These are phyloP conservation scores for Pseudoatta argentina DNA, from an alignment of 1,140 invertebrate species.

Conservation along the genomic window DNA sequence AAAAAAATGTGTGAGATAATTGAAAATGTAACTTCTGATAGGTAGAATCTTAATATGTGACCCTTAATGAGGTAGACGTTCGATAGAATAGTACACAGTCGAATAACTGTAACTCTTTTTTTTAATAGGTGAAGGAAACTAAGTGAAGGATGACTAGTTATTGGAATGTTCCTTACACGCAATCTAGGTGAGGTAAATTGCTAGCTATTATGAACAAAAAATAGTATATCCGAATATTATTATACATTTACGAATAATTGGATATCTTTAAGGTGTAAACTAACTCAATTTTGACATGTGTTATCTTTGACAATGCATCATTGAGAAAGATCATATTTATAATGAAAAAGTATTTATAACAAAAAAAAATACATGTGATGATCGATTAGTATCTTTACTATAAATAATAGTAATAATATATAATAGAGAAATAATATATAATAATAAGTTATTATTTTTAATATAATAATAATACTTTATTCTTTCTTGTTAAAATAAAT, in stretches of 20 bases:
- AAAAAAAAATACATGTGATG: not conserved
- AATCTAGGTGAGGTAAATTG: slow-evolving; percentile 53
- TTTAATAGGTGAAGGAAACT: slow-evolving; percentile 1
- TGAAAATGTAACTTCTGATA: not conserved
- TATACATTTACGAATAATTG: slow-evolving; percentile 26
- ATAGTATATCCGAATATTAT: not conserved
- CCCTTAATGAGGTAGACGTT: not conserved
- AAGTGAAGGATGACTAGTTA: slow-evolving; percentile 52
- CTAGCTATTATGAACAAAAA: slow-evolving; percentile 38
- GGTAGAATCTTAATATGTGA: not conserved
- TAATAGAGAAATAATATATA: not conserved
- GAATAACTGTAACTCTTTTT: slow-evolving; percentile 15
- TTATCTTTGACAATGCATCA: slow-evolving; percentile 4
- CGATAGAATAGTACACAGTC: not conserved
- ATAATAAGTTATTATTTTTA: not conserved
- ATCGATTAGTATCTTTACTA: not conserved
- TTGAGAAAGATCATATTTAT: slow-evolving; percentile 21
- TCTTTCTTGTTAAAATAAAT: not conserved
- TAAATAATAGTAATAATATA: not conserved
- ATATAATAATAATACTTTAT: not conserved
- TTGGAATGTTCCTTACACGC: slow-evolving; percentile 47
- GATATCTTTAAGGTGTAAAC: slow-evolving; percentile 20
- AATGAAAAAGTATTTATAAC: not conserved
- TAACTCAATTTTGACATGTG: not conserved
- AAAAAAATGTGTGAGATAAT: not conserved